Evolutionary conservation across 92 coral and sea anemone genomes (phyloP), one percentile per base, ranked within the genome.

Genomic region (Paramuricea clavata): DNA sequence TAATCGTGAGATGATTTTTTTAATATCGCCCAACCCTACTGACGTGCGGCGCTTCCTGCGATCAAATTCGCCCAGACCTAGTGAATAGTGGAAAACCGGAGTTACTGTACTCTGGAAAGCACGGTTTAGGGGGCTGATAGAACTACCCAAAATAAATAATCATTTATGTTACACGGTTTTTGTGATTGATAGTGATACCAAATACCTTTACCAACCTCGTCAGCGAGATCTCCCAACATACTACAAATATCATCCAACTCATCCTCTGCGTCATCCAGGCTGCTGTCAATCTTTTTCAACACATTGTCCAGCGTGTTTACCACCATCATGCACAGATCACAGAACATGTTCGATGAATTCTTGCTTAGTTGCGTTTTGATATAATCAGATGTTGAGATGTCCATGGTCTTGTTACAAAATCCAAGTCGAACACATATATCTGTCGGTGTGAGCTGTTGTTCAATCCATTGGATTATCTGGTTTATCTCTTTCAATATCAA

Each of bases 391-490:
- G 44, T n/a, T n/a, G 42, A 36, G 10, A 12, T 47, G 54, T 12
- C 19, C 19, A 26, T 28, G 39, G 72, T 65, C 35, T 33, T 65
- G n/a, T 64, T 64, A 41, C 84, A 79, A n/a, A 79, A 41, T 2
- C 73, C 73, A 59, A 79, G 84, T 19, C 73, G 71, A 1, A 16
- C 49, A 27, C 84, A 79, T 12, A 79, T 79, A 67, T 79, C 84
- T 33, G 10, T 15, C 0, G 84, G 84, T 1, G 64, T 67, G 17
- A 79, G 13, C 36, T 79, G 57, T 12, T 79, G 12, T 67, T 79
- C 84, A 19, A 79, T 59, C 71, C 71, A 79, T 36, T 79, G 73
- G 39, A 79, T 60, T 23, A 79, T 61, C 21, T 79, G 54, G 56
- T 79, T 60, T 2, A 79, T 17, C 34, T 49, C 82, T 17, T 28